phyloP scores from a whole-genome alignment of 53 echinoderm and acorn worm species.

The Pentamera pediparva region DNA sequence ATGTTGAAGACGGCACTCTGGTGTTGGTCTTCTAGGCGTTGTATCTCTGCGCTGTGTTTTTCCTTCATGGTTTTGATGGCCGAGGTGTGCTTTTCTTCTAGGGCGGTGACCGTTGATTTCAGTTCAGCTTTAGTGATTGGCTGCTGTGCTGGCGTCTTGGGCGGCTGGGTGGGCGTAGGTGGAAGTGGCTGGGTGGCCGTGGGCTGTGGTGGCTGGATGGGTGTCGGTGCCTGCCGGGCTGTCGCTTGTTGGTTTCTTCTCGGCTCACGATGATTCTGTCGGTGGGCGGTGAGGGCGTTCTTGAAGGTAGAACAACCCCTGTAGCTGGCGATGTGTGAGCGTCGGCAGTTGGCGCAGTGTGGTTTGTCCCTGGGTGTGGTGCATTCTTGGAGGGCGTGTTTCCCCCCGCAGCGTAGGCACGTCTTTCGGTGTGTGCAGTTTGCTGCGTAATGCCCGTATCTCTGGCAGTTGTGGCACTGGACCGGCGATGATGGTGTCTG shows the following conservation, averaged over 20 bases:
- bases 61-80: too few relatives aligned
- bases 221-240: not conserved
- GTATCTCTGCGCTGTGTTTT: too few relatives aligned
- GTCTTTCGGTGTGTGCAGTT: not conserved
- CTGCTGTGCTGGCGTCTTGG: not conserved
- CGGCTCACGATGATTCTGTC: too few relatives aligned
- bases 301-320: not conserved
- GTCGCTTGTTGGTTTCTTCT: too few relatives aligned
- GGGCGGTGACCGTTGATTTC: too few relatives aligned
- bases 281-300: too few relatives aligned
- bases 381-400: not conserved
- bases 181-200: not conserved
- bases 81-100: too few relatives aligned
- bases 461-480: constrained; percentile 22
- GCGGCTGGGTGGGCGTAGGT: too few relatives aligned
- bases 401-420: not conserved
- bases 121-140: too few relatives aligned
- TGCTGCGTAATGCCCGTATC: not conserved
- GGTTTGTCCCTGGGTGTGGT: not conserved
- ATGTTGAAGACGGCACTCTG: too few relatives aligned
- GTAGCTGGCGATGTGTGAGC: constrained; percentile 2
- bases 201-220: too few relatives aligned
- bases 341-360: constrained; percentile 11
- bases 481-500: not conserved
- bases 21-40: too few relatives aligned